phyloP scores from a whole-genome alignment of 1,140 invertebrate species.

The Calephelis virginiensis region DNA sequence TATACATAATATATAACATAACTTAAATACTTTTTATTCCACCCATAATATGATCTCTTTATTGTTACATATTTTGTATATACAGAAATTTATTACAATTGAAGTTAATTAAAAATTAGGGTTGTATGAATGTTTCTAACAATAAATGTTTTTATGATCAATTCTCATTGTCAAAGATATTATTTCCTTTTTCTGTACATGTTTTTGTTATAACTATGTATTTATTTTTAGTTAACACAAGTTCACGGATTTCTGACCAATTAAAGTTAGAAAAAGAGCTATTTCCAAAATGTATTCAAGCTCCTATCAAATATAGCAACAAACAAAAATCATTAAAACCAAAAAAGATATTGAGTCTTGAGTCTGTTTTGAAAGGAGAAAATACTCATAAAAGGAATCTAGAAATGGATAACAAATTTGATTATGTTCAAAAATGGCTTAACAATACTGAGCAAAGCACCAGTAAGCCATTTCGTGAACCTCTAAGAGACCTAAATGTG shows the following conservation, averaged over 20 bases:
- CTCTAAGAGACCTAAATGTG: conserved; percentile 56
- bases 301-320: conserved; percentile 57
- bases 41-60: too few relatives aligned
- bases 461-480: conserved; percentile 39
- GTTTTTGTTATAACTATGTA: conserved; percentile 20
- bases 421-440: conserved; percentile 58
- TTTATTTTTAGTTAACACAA: conserved; percentile 53
- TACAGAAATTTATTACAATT: too few relatives aligned
- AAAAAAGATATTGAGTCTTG: conserved; percentile 46
- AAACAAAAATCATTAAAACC: conserved; percentile 49
- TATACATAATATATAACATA: too few relatives aligned
- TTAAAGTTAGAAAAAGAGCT: conserved; percentile 60
- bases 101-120: too few relatives aligned
- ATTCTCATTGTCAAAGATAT: background rate
- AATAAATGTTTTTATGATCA: too few relatives aligned
- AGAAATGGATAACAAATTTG: conserved; percentile 52
- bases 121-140: too few relatives aligned
- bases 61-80: too few relatives aligned
- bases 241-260: conserved; percentile 53
- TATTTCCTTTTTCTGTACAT: conserved; percentile 2
- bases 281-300: conserved; percentile 69
- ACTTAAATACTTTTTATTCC: too few relatives aligned
- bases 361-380: conserved; percentile 42
- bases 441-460: conserved; percentile 39
- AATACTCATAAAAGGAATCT: conserved; percentile 27